Conservation (phyloP, 2,113 vertebrate species). For the Megaceryle maxima region DNA sequence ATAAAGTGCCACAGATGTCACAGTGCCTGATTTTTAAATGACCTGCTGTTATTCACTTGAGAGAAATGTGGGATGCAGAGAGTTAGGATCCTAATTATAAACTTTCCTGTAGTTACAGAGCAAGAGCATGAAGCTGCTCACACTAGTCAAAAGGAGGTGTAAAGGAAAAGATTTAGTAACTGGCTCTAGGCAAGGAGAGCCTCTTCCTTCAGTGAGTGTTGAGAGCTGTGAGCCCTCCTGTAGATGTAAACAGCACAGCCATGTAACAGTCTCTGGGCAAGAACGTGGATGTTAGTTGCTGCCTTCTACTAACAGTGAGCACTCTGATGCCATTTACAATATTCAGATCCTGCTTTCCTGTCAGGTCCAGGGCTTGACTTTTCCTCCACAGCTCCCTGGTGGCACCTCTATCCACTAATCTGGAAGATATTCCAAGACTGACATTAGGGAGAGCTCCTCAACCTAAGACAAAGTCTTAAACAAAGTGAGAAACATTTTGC, state of each 20-base stretch:
- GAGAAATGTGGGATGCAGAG: background rate
- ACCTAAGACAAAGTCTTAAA: background rate
- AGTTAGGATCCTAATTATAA: background rate
- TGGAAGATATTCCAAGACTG: background rate
- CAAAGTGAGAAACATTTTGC: background rate
- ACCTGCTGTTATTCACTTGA: background rate
- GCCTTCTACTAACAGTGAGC: background rate
- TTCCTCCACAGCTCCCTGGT: background rate
- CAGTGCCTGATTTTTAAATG: background rate
- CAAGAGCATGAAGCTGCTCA: background rate
- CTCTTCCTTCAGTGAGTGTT: background rate
- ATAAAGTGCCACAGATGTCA: background rate
- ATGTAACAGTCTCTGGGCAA: background rate
- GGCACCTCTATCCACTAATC: background rate
- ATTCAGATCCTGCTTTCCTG: background rate
- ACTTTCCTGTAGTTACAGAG: background rate
- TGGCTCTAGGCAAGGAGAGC: background rate
- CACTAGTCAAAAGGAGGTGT: background rate
- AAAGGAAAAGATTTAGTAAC: background rate
- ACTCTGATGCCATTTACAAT: background rate
- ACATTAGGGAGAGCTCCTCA: background rate
- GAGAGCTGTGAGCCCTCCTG: background rate
- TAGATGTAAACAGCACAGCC: background rate
- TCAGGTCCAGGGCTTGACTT: background rate
- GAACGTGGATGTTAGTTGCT: background rate